Evolutionary conservation across 2,888 invertebrate species (phyloP), one percentile per base, ranked within the genome.

Genomic region (Odontothrips loti): DNA sequence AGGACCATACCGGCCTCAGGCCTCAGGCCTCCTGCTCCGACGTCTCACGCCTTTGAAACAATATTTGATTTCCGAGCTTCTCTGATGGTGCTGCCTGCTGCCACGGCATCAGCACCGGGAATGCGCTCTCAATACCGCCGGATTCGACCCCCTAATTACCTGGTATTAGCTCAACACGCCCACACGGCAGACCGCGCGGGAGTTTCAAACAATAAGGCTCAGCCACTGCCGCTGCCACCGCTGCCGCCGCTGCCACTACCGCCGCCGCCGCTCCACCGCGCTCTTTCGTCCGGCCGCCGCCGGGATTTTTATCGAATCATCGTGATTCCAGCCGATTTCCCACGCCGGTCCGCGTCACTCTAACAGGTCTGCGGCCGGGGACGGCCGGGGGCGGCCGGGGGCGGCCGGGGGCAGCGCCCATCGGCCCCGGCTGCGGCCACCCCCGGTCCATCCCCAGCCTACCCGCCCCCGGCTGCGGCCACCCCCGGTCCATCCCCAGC

Each of bases 291-390:
- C n/a, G n/a, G n/a, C n/a, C n/a, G n/a, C n/a, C 34, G 6, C 34
- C 34, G 34, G 34, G 34, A 43, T 68, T 68, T 68, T 68, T 75
- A 75, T 75, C 68, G 68, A 75, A 75, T 75, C 68, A 75, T 75
- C 68, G 23, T 27, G 23, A 27, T 75, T 27, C 58, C 23, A 3
- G 68, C 11, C 27, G 20, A 58, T 20, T 68, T 68, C 84, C 84
- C 84, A 79, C 83, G 82, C 80, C 80, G 81, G 15, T 20, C 15
- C 47, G 80, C 68, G 78, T 58, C 78, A 83, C 83, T 20, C 58
- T 20, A 58, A 58, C 58, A 15, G 58, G 17, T 58, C 81, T 6
- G 34, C 2, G 79, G 82, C 81, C 1, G 20, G 17, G 11, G 58
- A 15, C 51, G 51, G 51, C 58, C 58, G 17, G 4, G 4, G 58